Conservation (phyloP, 2,888 invertebrate species). For the Volucella inflata region DNA sequence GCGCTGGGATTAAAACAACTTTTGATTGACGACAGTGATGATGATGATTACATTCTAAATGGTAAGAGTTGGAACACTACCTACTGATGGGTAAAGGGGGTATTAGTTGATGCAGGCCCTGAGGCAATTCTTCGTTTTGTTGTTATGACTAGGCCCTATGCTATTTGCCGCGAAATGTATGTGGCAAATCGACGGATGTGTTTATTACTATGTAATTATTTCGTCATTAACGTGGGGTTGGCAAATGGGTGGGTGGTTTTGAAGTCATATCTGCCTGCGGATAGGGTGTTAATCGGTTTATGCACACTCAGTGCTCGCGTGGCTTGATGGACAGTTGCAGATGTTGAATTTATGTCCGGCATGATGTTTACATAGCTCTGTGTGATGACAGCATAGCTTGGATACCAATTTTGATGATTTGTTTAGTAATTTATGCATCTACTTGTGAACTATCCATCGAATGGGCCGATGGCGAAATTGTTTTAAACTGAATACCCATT, state of each 20-base stretch:
- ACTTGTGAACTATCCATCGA: not conserved
- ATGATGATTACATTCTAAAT: conserved; percentile 36
- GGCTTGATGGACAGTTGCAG: conserved; percentile 50
- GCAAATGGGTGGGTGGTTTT: not conserved
- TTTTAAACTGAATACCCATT: not conserved
- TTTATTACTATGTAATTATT: conserved; percentile 69
- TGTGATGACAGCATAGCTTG: conserved; percentile 3
- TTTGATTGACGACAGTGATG: conserved; percentile 61
- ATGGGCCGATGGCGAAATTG: not conserved
- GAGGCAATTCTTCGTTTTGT: conserved; percentile 34
- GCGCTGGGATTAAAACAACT: conserved; percentile 46
- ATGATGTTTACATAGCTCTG: conserved; percentile 55
- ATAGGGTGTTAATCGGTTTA: conserved; percentile 67
- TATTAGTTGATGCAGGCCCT: conserved; percentile 8
- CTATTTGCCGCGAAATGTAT: not conserved
- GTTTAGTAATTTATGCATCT: conserved; percentile 47
- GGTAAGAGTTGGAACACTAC: conserved; percentile 26
- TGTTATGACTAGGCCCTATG: not conserved
- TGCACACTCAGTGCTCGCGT: conserved; percentile 42
- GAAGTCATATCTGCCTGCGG: conserved; percentile 1
- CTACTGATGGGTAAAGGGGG: conserved; percentile 9
- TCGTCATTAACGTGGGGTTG: conserved; percentile 43
- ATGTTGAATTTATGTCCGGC: conserved; percentile 61
- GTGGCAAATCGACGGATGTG: conserved; percentile 60
- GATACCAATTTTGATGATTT: conserved; percentile 9